These are phyloP conservation scores for Stichodactyla mertensii DNA, from an alignment of 64 coral and sea anemone genomes.

Conservation along the genomic window DNA sequence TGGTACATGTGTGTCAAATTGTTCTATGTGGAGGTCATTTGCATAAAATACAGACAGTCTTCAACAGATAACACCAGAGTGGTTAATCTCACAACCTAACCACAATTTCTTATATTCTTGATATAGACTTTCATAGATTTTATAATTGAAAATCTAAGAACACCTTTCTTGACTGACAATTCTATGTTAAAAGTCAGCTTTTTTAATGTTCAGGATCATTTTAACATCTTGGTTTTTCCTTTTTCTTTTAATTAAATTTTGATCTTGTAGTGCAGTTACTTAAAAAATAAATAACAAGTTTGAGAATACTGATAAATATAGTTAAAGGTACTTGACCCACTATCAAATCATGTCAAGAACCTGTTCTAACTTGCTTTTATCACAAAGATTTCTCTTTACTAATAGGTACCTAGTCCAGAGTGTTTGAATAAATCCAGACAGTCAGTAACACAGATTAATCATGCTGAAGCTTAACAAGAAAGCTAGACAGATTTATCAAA, in stretches of 20 bases:
- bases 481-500: neutral
- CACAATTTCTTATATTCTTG: neutral
- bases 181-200: neutral
- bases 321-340: too few relatives aligned
- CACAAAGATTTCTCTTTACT: too few relatives aligned
- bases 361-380: too few relatives aligned
- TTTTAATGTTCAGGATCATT: neutral
- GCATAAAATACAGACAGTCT: conserved; percentile 2
- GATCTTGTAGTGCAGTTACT: neutral
- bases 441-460: neutral
- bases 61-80: neutral
- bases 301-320: too few relatives aligned
- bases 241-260: neutral
- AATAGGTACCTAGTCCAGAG: too few relatives aligned
- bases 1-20: too few relatives aligned
- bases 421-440: too few relatives aligned
- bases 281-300: too few relatives aligned
- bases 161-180: neutral
- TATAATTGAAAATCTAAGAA: neutral
- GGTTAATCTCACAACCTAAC: neutral
- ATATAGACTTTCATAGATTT: neutral
- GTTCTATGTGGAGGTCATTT: neutral
- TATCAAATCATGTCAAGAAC: too few relatives aligned
- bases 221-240: neutral
- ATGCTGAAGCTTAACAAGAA: neutral